Base-by-base conservation (phyloP, 2,113 vertebrate genomes). In the Lasiurus borealis region DNA sequence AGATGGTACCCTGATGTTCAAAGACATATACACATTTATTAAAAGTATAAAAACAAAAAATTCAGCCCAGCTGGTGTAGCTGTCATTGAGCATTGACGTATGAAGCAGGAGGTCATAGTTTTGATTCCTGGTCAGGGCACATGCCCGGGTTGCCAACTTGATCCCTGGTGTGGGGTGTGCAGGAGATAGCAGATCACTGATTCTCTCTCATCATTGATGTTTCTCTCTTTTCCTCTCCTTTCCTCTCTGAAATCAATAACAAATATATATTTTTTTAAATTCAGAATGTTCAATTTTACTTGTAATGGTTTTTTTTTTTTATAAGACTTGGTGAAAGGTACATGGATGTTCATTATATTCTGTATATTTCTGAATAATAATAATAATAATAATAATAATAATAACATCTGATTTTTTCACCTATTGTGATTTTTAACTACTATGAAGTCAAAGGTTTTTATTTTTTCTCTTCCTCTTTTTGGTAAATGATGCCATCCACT, bases 261-360 rank as follows among this genome's bases (percentile, higher is more conserved):
- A 25, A 59, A 11, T 59, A 59, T 59, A 57, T 59, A 40, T 5
- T 27, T 27, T 62, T 62, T 27, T 59, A 72, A 50, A 59, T 88
- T n/a, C 46, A 81, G 62, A 68, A 85, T 90, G 69, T 87, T 92
- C 6, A 11, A 1, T 66, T 75, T 27, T 88, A 68, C 62, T 92
- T 95, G 15, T 59, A 85, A 66, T 48, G 9, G 25, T 88, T 96
- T 87, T 31, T 75, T 88, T 96, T 87, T 31, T 75, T 88, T 89
- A 62, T 90, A 81, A 66, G 88, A 92, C 16, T 88, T 93, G 50
- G 21, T 92, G 52, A 46, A 92, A 19, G 2, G 44, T 83, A 85
- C 3, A 14, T 96, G 57, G 25, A 64, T 54, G 12, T 59, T 94
- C 31, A 91, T 9, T 90, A 25, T 80, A 88, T 88, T 88, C 54